A percentile compares a stretch with the other conserved stretches of the same genome.
These are phyloP conservation scores for Drosophila acutilabella DNA, from an alignment of 2,888 invertebrate species.

Conservation along the genomic window DNA sequence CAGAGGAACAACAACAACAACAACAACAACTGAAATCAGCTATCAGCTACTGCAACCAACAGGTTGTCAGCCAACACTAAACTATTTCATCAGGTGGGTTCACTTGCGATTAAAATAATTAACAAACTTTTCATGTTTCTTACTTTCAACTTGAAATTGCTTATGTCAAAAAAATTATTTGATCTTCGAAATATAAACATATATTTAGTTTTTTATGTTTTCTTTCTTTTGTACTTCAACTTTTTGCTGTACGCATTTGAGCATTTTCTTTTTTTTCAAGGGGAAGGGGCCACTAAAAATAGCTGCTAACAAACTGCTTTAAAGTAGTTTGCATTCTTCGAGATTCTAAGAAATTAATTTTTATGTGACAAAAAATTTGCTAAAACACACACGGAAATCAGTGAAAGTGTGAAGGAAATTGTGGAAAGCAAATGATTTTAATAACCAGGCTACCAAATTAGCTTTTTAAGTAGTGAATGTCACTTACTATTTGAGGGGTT, in stretches of 20 bases:
- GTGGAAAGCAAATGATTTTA: neutral
- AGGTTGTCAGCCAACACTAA: constrained; percentile 52
- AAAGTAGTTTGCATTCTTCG: constrained; percentile 28
- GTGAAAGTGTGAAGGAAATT: neutral
- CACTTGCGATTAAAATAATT: constrained; percentile 23
- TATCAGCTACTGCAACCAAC: constrained; percentile 48
- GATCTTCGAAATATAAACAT: neutral
- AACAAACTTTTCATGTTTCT: constrained; percentile 12
- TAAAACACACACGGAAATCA: constrained; percentile 5
- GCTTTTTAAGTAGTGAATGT: neutral
- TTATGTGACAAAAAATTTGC: constrained; percentile 17
- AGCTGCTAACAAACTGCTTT: constrained; percentile 24
- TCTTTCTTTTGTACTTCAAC: constrained; percentile 19
- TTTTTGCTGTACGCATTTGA: constrained; percentile 6
- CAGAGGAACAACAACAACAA: constrained; percentile 6
- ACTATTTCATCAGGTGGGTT: constrained; percentile 39
- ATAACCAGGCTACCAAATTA: neutral
- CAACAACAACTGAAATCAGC: constrained; percentile 3
- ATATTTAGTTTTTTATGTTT: neutral
- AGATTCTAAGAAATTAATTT: constrained; percentile 13
- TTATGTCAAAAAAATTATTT: constrained; percentile 6
- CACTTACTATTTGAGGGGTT: too few relatives aligned
- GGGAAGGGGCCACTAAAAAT: constrained; percentile 23
- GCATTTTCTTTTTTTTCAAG: neutral
- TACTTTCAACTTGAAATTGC: constrained; percentile 20